These are phyloP conservation scores for Ciconia maguari DNA, from an alignment of 2,113 vertebrate genomes.

Conservation along the genomic window DNA sequence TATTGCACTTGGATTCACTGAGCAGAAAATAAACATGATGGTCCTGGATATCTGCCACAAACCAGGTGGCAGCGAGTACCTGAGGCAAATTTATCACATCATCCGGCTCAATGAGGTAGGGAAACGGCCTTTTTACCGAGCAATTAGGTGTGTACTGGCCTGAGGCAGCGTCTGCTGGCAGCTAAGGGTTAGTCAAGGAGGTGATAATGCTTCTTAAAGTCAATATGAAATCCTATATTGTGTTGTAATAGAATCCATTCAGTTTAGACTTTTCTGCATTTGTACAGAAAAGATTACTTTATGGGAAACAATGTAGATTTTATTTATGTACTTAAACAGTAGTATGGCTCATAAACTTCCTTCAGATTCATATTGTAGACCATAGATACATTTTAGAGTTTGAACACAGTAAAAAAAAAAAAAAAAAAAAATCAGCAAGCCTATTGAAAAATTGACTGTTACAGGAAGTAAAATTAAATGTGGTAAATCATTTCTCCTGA, in stretches of 20 bases:
- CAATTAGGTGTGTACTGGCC: constrained; percentile 97
- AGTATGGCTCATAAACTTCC: constrained; percentile 63
- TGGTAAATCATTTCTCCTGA: neutral
- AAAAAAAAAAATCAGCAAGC: neutral
- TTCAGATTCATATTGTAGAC: constrained; percentile 22
- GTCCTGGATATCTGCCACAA: constrained; percentile 98
- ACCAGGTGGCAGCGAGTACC: constrained; percentile 96
- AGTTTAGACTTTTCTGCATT: constrained; percentile 60
- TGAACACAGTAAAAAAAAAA: neutral
- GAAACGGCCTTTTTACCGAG: constrained; percentile 91
- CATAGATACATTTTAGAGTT: constrained; percentile 5
- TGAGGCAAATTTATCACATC: constrained; percentile 99
- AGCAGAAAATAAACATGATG: constrained; percentile 98
- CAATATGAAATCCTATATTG: constrained; percentile 71
- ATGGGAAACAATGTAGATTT: constrained; percentile 58
- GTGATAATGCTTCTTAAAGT: constrained; percentile 79
- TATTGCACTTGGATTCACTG: constrained; percentile 85
- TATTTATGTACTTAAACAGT: constrained; percentile 68
- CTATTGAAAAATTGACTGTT: constrained; percentile 10
- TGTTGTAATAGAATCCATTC: constrained; percentile 69
- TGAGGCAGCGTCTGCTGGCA: constrained; percentile 88
- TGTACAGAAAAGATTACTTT: constrained; percentile 49
- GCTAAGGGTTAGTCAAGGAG: constrained; percentile 82
- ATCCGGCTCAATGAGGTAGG: constrained; percentile 99
- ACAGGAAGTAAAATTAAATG: neutral